Percentiles rank a stretch among this genome's conserved stretches.
These are phyloP conservation scores for Leptinotarsa peninsularis DNA, from an alignment of 2,888 invertebrate species.

Conservation along the genomic window DNA sequence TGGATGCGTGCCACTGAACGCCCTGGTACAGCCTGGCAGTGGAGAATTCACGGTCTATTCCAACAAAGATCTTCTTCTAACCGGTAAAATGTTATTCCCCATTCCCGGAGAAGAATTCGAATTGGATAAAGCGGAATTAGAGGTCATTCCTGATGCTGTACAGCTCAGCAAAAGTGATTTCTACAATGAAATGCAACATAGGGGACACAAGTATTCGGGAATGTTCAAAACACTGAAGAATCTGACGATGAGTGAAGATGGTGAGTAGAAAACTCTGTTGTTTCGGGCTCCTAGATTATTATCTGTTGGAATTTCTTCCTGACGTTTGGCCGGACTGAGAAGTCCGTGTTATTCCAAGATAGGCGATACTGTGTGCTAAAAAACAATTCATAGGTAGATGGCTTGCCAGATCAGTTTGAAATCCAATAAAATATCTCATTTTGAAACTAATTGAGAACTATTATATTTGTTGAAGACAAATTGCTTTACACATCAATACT, in stretches of 20 bases:
- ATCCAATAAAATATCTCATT: too few relatives aligned
- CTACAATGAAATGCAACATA: constrained; percentile 77
- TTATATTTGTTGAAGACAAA: too few relatives aligned
- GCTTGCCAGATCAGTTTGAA: too few relatives aligned
- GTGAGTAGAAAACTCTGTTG: constrained; percentile 38
- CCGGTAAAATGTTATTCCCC: constrained; percentile 75
- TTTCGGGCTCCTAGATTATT: too few relatives aligned
- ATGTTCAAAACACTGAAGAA: constrained; percentile 58
- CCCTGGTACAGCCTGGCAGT: constrained; percentile 64
- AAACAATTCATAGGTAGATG: too few relatives aligned
- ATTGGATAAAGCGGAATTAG: constrained; percentile 66
- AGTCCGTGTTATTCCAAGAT: too few relatives aligned
- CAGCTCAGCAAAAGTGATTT: constrained; percentile 74
- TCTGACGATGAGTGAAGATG: constrained; percentile 60
- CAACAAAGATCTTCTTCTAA: constrained; percentile 76
- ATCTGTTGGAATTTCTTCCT: too few relatives aligned
- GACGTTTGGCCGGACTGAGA: too few relatives aligned
- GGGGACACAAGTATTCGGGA: constrained; percentile 72
- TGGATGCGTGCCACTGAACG: constrained; percentile 63
- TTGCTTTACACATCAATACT: too few relatives aligned
- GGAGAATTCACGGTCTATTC: constrained; percentile 64
- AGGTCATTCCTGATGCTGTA: constrained; percentile 65
- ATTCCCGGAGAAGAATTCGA: constrained; percentile 71
- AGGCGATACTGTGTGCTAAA: too few relatives aligned
- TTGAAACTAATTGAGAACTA: too few relatives aligned